These are phyloP conservation scores for Diachrysia chrysitis DNA, from an alignment of 2,888 invertebrate species.

Conservation along the genomic window DNA sequence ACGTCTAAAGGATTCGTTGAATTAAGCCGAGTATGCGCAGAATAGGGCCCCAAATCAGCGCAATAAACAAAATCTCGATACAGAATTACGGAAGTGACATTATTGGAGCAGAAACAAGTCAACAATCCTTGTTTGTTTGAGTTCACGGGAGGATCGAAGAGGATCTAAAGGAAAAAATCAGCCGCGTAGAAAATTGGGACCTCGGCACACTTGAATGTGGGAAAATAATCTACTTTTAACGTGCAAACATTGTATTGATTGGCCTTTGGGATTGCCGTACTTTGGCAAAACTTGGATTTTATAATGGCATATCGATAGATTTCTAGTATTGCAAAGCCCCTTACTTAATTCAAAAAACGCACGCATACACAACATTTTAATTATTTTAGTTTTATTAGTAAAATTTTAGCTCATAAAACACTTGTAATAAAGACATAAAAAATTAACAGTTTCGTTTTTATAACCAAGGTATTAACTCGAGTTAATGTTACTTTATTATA, in stretches of 20 bases:
- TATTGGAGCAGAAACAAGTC: conserved; percentile 60
- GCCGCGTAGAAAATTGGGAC: conserved; percentile 58
- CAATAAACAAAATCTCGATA: conserved; percentile 59
- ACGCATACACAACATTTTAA: no score
- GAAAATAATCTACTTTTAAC: conserved; percentile 54
- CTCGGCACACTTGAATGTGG: conserved; percentile 46
- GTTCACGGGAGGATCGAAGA: conserved; percentile 44
- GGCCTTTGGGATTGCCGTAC: conserved; percentile 15
- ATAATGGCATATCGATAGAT: background rate
- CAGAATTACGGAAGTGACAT: conserved; percentile 59
- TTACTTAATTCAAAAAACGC: background rate
- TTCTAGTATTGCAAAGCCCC: background rate
- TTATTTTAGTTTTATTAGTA: no score
- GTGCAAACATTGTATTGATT: conserved; percentile 49
- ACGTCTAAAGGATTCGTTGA: conserved; percentile 28
- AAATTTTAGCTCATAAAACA: no score
- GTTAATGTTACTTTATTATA: background rate
- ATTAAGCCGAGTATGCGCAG: conserved; percentile 36
- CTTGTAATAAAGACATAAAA: no score
- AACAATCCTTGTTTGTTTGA: conserved; percentile 64
- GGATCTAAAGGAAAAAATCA: conserved; percentile 56
- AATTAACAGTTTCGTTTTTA: no score
- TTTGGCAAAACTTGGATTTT: conserved; percentile 14
- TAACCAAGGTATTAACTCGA: background rate
- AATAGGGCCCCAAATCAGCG: conserved; percentile 49